Evolutionary conservation across 1,140 invertebrate species (phyloP), one percentile per base, ranked within the genome.

Genomic region (Neuroterus valhalla): DNA sequence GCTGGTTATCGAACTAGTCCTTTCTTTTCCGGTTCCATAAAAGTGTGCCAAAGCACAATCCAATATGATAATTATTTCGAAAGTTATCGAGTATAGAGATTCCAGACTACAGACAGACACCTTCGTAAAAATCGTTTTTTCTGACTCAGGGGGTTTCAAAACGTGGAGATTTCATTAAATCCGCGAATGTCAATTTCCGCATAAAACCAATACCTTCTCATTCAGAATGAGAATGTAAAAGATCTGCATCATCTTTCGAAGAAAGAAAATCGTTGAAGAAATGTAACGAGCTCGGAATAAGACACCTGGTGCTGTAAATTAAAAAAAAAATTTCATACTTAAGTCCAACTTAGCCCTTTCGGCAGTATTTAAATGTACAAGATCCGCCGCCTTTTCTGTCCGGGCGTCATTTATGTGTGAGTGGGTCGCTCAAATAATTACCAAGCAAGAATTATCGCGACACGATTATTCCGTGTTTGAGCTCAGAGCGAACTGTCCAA

Each of bases 391-490:
- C n/a, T 62, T 10, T 62, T 62, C 14, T 15, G 55, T 55, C 26
- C 26, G 55, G 55, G 55, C 12, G n/a, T 38, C 55, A 23, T 62
- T 62, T 38, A 62, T 62, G 15, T 23, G 12, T 38, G 23, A 38
- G 55, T 31, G 23, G 55, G 31, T 38, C 55, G 52, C 15, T 62
- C 31, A 38, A 62, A 62, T 62, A 62, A 62, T 62, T 23, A 62
- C 26, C 14, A n/a, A 62, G 55, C 23, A 81, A 81, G 80, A 82
- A 82, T 82, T 80, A 80, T 79, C 81, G 76, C 76, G 67, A 80
- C 82, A 82, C 55, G 55, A 62, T 62, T 80, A 78, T 77, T 77
- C 68, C 55, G 70, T 72, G 78, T 74, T 79, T 80, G 75, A 82
- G 73, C 71, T 75, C 70, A 26, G 55, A 62, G 55, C 14, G n/a